Conservation (phyloP, 1,140 invertebrate species). For the Cotesia chilonis region DNA sequence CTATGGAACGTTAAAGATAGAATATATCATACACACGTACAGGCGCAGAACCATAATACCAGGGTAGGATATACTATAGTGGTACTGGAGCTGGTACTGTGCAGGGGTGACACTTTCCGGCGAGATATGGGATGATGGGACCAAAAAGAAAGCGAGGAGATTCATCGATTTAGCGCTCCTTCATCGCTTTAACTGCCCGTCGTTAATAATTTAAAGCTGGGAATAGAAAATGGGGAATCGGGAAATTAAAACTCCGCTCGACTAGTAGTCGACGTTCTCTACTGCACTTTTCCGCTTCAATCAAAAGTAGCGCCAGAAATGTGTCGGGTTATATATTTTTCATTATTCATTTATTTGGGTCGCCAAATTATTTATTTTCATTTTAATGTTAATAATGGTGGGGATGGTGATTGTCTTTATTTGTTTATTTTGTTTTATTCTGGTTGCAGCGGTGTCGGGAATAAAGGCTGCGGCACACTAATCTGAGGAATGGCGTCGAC, state of each 20-base stretch:
- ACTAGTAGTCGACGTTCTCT: too few relatives aligned
- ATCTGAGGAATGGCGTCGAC: constrained; percentile 63
- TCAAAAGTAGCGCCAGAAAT: too few relatives aligned
- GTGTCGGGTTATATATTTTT: too few relatives aligned
- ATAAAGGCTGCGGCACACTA: constrained; percentile 51
- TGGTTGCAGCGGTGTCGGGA: constrained; percentile 48
- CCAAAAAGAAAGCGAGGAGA: background rate
- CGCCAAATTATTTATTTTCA: background rate
- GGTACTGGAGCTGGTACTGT: too few relatives aligned
- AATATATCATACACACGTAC: background rate
- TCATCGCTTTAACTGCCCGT: background rate
- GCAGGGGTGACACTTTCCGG: constrained; percentile 1
- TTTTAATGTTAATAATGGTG: constrained; percentile 2
- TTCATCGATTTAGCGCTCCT: background rate
- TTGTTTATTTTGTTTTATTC: constrained; percentile 4
- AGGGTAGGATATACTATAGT: too few relatives aligned
- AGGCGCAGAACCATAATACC: too few relatives aligned
- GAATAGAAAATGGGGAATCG: too few relatives aligned
- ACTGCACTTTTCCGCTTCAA: too few relatives aligned
- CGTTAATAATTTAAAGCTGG: background rate
- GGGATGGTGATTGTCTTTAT: background rate
- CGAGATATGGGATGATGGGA: background rate
- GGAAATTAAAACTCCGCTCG: too few relatives aligned
- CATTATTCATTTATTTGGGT: too few relatives aligned
- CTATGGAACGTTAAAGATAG: background rate